Evolutionary conservation across 2,113 vertebrate species (phyloP).

Genomic region (Labeo catla): DNA sequence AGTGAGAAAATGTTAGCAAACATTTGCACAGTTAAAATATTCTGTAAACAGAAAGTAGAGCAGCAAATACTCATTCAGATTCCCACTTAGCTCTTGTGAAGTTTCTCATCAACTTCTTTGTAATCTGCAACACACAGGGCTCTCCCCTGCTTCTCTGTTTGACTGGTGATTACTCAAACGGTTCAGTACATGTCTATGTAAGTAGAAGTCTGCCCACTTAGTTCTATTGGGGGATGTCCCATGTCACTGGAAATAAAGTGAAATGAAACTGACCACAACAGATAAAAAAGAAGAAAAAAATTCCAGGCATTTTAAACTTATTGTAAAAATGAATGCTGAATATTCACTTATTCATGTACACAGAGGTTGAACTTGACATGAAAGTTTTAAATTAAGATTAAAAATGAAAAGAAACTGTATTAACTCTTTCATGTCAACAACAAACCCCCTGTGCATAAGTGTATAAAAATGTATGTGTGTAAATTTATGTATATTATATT

Average conservation of each 20-base stretch:
- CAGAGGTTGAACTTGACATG: neutral
- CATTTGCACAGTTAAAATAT: neutral
- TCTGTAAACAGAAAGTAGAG: conserved; percentile 34
- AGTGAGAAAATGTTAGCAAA: neutral
- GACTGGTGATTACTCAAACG: conserved; percentile 55
- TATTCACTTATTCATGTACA: neutral
- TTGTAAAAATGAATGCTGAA: neutral
- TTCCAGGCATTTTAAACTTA: neutral
- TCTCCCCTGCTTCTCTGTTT: conserved; percentile 50
- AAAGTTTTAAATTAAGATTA: neutral
- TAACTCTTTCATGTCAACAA: neutral
- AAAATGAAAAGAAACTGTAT: neutral
- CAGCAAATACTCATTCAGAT: conserved; percentile 18
- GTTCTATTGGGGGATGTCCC: conserved; percentile 44
- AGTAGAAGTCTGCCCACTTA: neutral
- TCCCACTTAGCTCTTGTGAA: conserved; percentile 16
- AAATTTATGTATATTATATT: too few species aligned
- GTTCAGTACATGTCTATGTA: neutral
- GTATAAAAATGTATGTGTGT: too few species aligned
- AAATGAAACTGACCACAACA: conserved; percentile 36
- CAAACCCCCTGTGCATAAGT: neutral
- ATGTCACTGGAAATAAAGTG: neutral
- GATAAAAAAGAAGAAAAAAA: conserved; percentile 3
- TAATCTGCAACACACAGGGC: conserved; percentile 40
- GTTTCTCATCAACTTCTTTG: conserved; percentile 41